These are phyloP conservation scores for Anguilla japonica DNA, from an alignment of 2,113 vertebrate genomes.

Conservation along the genomic window DNA sequence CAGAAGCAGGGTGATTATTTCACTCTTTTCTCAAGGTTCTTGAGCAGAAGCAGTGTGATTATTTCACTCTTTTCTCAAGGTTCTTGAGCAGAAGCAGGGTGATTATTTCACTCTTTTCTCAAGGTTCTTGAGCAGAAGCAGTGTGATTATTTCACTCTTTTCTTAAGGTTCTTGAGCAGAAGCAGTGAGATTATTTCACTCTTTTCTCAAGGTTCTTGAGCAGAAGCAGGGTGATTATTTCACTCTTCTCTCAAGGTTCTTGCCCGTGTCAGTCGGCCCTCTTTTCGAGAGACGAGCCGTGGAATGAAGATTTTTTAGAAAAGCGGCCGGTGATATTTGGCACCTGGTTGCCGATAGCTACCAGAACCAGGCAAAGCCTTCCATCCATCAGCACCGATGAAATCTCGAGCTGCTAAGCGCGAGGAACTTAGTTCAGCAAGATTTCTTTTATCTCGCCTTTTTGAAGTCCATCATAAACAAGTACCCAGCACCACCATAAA, in stretches of 20 bases:
- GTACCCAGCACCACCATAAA: not conserved
- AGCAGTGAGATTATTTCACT: too few species aligned
- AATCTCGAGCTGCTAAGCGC: not conserved
- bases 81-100: too few species aligned
- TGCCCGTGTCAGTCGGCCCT: not conserved
- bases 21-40: too few species aligned
- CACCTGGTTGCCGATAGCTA: not conserved
- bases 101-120: too few species aligned
- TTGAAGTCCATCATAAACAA: not conserved
- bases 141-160: too few species aligned
- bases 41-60: too few species aligned
- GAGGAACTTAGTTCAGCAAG: not conserved
- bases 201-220: too few species aligned
- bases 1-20: too few species aligned
- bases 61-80: too few species aligned
- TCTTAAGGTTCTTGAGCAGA: too few species aligned
- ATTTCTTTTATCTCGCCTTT: not conserved
- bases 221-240: too few species aligned
- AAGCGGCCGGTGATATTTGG: not conserved
- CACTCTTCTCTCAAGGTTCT: not conserved
- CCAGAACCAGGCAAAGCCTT: not conserved
- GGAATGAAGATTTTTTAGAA: not conserved
- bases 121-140: too few species aligned
- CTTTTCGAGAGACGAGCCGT: not conserved
- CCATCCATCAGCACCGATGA: not conserved